Evolutionary conservation across 2,888 invertebrate genomes (phyloP), one percentile per base, ranked within the genome.

Genomic region (Synanthedon andrenaeformis): DNA sequence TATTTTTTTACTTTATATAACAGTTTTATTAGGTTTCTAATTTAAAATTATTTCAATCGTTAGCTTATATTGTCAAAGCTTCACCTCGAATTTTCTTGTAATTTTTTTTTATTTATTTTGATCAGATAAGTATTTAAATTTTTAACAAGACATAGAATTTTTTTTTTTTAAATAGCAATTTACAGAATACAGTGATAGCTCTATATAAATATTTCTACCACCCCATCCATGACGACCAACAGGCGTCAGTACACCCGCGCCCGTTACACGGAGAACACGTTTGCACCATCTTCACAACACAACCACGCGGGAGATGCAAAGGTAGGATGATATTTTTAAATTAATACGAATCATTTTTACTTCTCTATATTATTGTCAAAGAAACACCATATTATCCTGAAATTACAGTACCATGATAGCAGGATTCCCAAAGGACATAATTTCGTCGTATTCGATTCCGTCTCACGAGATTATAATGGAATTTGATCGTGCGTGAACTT

Each of bases 301-400:
- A 8, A 52, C 41, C 19, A 59, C 66, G 64, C 65, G 62, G 62
- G 67, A 66, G 61, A 80, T 79, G 76, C 70, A 72, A 60, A 75
- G 75, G 76, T 77, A 67, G 64, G 70, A 11, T 8, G 3, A 35
- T 23, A 2, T 17, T 17, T 17, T 17, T 49, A 17, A 17, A 49
- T 49, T 2, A 49, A 17, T 11, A 49, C 19, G 0, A 17, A 13
- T 14, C 35, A 3, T 8, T 3, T 35, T 35, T 10, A 3, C 35
- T 35, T 35, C 5, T 35, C 10, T 35, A 8, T 45, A 0, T 5
- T 13, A n/a, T 13, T 1, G n/a, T 14, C 13, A n/a, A 11, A 12
- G 5, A 45, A 45, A 45, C 45, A 13, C 13, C 13, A 3, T 12
- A 12, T 45, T n/a, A 13, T 45, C 5, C 11, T n/a, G 45, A 13